Base-by-base conservation (phyloP, 2,888 invertebrate genomes). In the Muschampia plurimacula region DNA sequence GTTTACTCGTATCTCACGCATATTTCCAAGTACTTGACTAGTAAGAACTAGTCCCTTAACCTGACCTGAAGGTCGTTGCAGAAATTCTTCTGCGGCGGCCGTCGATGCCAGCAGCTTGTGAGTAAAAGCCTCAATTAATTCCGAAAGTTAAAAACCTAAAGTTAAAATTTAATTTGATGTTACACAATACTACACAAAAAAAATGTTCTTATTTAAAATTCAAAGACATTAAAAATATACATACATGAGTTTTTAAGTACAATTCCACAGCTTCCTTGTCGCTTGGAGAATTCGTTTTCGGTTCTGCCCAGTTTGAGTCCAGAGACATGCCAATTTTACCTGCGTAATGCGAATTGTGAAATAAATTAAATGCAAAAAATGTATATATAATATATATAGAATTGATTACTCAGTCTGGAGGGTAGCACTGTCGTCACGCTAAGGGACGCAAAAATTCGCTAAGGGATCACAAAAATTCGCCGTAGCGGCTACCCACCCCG, bases 241-340 rank as follows among this genome's bases (percentile, higher is more conserved):
- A 90, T 81, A 96, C 95, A 82, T 95, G 95, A 75, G 96, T 96
- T 78, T 94, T 95, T 84, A 96, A 85, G 79, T 95, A 95, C 59
- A 95, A 86, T 77, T 96, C 95, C 0, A 96, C 95, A 8, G 96
- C 96, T 78, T 95, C 93, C 62, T 89, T 91, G 81, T 96, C 96
- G 67, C 89, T 91, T 0, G 85, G 81, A 0, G 94, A 89, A 69
- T 95, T 86, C 0, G 91, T 79, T 82, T 93, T 94, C 0, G 96
- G 95, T 82, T 96, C 95, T 28, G 95, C 95, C 95, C 96, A 96
- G 60, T 95, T 95, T 0, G 95, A 95, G 80, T 96, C 96, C 68
- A 96, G 77, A 0, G 96, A 95, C 75, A 96, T 95, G 28, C 96
- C 96, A 69, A 96, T 95, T 86, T 95, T 93, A 69, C 95, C 96